Evolutionary conservation across 1,140 invertebrate species (phyloP), one percentile per base, ranked within the genome.

Genomic region (Monochamus saltuarius): DNA sequence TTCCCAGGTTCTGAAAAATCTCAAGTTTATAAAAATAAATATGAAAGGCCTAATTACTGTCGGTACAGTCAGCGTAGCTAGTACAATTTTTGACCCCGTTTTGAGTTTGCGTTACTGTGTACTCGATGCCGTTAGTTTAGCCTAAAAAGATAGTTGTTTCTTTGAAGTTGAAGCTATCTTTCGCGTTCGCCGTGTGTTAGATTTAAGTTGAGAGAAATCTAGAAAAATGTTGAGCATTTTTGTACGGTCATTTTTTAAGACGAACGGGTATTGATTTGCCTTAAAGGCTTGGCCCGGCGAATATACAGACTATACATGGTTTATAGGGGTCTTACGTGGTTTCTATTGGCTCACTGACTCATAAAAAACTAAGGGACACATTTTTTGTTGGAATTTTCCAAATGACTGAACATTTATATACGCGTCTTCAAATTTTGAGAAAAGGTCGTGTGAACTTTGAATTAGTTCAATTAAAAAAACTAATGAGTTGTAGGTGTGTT

Each of bases 381-480:
- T 68, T 75, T 75, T 75, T 75, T 72, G 69, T 69, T 50, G 73
- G 71, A 74, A 75, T 73, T 76, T 76, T 76, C 74, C 73, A 75
- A 75, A 75, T 73, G 73, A 75, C 69, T 75, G 74, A 72, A 70
- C 72, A 70, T 70, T 68, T 69, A 74, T 66, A 68, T 70, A 74
- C 64, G 68, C 72, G 67, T 71, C 64, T 73, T 61, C 61, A 65
- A 74, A 71, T 65, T 74, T 74, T 71, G 62, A 67, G 70, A 73
- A 75, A 69, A 65, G 53, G 40, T 55, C 47, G 22, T 64, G 22
- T 29, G 55, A 43, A 45, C 39, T 62, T 65, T 65, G 53, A 45
- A 58, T 59, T 56, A 42, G 38, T 63, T 59, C 11, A 47, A 35
- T 37, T 52, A 51, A 56, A 35, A 61, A 67, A 64, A 64, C 40